These are phyloP conservation scores for Dicerorhinus sumatrensis DNA, from an alignment of 2,113 vertebrate genomes.

Conservation along the genomic window DNA sequence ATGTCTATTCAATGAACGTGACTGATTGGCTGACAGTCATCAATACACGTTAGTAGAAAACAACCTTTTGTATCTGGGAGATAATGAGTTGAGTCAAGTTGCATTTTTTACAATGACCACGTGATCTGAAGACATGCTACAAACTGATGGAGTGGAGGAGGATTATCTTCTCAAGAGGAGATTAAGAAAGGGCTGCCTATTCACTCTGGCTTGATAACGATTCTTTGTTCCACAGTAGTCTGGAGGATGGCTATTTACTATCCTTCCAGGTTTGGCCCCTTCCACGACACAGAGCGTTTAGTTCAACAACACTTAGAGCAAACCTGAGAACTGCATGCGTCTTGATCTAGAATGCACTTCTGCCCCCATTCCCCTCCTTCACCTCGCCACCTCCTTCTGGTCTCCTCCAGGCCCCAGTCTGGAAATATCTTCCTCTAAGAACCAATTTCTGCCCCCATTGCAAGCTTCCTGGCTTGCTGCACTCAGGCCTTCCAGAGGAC, in stretches of 20 bases:
- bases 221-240: fast-evolving
- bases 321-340: neutral
- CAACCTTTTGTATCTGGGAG: neutral
- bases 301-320: neutral
- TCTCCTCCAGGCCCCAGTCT: neutral
- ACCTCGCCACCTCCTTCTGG: neutral
- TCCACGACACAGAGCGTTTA: neutral
- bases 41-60: neutral
- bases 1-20: neutral
- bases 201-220: neutral
- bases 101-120: neutral
- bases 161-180: neutral
- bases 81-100: neutral
- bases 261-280: neutral
- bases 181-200: neutral
- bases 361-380: neutral
- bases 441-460: neutral
- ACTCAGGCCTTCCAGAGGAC: neutral
- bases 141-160: neutral
- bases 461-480: neutral
- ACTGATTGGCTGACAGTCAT: neutral
- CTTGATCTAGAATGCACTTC: neutral
- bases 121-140: neutral
- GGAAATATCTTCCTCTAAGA: neutral
- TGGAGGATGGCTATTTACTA: neutral